Base-by-base conservation (phyloP, 2,113 vertebrate species). In the Archilochus colubris region DNA sequence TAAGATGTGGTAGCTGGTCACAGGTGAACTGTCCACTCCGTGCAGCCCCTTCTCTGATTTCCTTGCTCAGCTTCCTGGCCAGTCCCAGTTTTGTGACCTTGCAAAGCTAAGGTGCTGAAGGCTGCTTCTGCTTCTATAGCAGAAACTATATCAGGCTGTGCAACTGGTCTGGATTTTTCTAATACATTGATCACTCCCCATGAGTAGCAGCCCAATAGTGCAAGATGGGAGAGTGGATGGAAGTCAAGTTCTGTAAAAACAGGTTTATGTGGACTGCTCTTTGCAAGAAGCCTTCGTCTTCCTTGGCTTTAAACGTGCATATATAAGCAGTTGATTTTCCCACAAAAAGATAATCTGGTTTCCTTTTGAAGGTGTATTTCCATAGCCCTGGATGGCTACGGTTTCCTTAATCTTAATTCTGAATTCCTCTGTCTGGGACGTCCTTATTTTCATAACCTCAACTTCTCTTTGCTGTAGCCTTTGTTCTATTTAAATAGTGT, bases 381-480 rank as follows among this genome's bases (percentile, higher is more conserved):
- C 16, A 15, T 91, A 82, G 33, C 46, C 59, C 31, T n/a, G 43
- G 79, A 43, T 54, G 82, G 38, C 38, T 76, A 58, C 69, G 10
- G 21, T 73, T 89, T 91, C 44, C 44, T 89, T 88, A 86, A 93
- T 62, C 72, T 54, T 69, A 48, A 68, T 87, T 76, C 61, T 75
- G 40, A 77, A 80, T 80, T 73, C 14, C 20, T 69, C 10, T 72
- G 28, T 90, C 38, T 76, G 31, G 76, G 48, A 55, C 85, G 38
- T 68, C 27, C 48, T 50, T 91, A 73, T 95, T 96, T 96, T 82
- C 54, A 77, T 91, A 93, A 88, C 25, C 24, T 31, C 11, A 36
- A 5, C 28, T 91, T 79, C 21, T 59, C 33, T 94, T 73, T 86
- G 43, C 25, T 77, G 82, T 83, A 63, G 66, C 68, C 21, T 76